A percentile compares a stretch with the other conserved stretches of the same genome.
Evolutionary conservation across 2,888 invertebrate species (phyloP).

Genomic region (Helleia helle): DNA sequence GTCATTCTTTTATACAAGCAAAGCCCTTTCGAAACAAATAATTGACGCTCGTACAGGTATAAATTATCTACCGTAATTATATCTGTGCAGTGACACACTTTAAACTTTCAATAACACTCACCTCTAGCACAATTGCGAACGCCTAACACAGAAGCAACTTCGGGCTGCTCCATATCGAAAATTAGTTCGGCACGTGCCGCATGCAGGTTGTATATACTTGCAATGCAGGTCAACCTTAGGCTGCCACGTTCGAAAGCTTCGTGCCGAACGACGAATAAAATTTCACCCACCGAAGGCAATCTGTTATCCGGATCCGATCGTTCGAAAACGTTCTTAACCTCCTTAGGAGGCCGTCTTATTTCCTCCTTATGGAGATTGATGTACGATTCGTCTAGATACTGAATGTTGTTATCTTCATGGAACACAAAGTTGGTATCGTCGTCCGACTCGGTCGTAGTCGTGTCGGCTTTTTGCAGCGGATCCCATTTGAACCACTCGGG

Average conservation of each 20-base stretch:
- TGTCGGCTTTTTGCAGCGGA: conserved; percentile 51
- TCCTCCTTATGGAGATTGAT: conserved; percentile 64
- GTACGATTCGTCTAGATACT: conserved; percentile 62
- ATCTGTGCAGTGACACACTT: conserved; percentile 6
- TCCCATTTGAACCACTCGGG: conserved; percentile 68
- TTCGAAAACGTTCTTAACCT: conserved; percentile 49
- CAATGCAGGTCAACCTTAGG: conserved; percentile 78
- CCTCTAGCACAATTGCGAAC: conserved; percentile 77
- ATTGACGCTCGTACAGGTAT: neutral
- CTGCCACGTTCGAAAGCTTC: conserved; percentile 78
- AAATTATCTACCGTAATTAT: neutral
- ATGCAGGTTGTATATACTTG: conserved; percentile 79
- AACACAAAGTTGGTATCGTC: conserved; percentile 58
- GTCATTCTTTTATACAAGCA: too few relatives aligned
- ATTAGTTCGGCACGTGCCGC: conserved; percentile 75
- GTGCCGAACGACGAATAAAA: conserved; percentile 76
- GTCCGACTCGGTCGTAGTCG: conserved; percentile 57
- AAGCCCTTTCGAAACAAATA: neutral
- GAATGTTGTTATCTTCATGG: conserved; percentile 58
- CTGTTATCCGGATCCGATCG: conserved; percentile 57
- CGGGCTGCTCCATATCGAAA: conserved; percentile 82
- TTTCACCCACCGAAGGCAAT: conserved; percentile 54
- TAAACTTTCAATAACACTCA: conserved; percentile 34
- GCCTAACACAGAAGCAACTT: conserved; percentile 82
- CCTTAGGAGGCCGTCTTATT: conserved; percentile 56